Evolutionary conservation across 2,113 vertebrate genomes (phyloP).

Genomic region (Chaetops frenatus): DNA sequence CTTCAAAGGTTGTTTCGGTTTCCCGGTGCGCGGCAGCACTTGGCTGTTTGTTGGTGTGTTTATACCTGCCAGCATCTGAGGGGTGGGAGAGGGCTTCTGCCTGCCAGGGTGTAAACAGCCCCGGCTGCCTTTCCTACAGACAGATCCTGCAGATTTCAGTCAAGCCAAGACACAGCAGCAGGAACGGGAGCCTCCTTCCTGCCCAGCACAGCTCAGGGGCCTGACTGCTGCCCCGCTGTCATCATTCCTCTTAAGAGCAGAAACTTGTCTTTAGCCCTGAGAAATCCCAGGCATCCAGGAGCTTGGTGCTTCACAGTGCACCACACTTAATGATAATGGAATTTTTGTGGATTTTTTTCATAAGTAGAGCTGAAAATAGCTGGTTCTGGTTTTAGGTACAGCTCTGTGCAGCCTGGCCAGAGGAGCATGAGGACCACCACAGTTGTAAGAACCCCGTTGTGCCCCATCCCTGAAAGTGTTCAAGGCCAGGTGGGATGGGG

Average conservation of each 20-base stretch:
- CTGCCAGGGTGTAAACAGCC: slow-evolving; percentile 46
- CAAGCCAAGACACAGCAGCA: not conserved
- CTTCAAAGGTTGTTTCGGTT: slow-evolving; percentile 40
- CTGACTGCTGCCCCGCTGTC: rapidly evolving
- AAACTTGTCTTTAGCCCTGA: not conserved
- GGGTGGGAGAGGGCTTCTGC: slow-evolving; percentile 35
- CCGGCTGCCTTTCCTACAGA: not conserved
- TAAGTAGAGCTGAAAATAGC: not conserved
- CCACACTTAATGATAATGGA: not conserved
- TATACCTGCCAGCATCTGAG: slow-evolving; percentile 16
- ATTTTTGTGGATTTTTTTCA: not conserved
- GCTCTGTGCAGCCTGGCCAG: not conserved
- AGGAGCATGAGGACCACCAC: not conserved
- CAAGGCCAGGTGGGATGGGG: not conserved
- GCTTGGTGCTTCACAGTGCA: not conserved
- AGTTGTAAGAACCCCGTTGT: not conserved
- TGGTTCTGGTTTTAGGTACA: not conserved
- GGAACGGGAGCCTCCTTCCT: not conserved
- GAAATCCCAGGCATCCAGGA: not conserved
- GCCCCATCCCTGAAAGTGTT: not conserved
- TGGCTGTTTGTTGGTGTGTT: slow-evolving; percentile 22
- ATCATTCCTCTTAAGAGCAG: not conserved
- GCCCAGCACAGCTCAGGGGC: not conserved
- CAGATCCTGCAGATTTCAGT: not conserved
- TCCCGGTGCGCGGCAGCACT: not conserved